Evolutionary conservation across 2,888 invertebrate genomes (phyloP).

Genomic region (Ochropleura leucogaster): DNA sequence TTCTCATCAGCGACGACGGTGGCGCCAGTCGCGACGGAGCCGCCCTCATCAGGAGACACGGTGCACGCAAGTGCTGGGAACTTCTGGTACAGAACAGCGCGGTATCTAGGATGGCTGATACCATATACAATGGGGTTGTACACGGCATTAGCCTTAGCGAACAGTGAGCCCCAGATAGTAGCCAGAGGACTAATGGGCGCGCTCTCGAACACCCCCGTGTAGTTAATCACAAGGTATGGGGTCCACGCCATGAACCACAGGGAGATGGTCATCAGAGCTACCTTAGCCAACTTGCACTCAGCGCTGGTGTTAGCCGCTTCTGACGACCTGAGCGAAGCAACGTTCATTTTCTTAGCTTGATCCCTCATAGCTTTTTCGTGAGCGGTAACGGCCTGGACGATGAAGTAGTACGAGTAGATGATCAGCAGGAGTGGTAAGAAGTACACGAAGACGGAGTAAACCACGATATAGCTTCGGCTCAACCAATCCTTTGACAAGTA

Average conservation of each 20-base stretch:
- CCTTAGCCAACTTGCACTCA: conserved; percentile 96
- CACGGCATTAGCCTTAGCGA: conserved; percentile 97
- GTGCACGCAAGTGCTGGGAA: conserved; percentile 94
- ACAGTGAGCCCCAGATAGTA: conserved; percentile 97
- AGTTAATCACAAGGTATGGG: conserved; percentile 96
- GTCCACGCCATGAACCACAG: conserved; percentile 98
- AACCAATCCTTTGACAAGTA: conserved; percentile 94
- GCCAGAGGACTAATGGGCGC: conserved; percentile 94
- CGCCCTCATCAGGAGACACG: conserved; percentile 90
- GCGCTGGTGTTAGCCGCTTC: conserved; percentile 95
- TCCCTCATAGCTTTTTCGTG: conserved; percentile 97
- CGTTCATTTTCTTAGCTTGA: conserved; percentile 98
- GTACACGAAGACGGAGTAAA: conserved; percentile 95
- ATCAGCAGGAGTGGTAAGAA: conserved; percentile 94
- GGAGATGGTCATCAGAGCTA: conserved; percentile 97
- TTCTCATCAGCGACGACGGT: conserved; percentile 93
- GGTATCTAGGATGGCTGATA: conserved; percentile 95
- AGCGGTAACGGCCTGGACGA: conserved; percentile 95
- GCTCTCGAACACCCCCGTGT: conserved; percentile 94
- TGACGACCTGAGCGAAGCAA: conserved; percentile 95
- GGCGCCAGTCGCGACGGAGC: conserved; percentile 92
- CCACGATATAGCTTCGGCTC: conserved; percentile 94
- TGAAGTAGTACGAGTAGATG: conserved; percentile 96
- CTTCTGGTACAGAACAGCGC: conserved; percentile 93
- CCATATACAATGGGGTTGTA: conserved; percentile 98